Percentiles rank a stretch among this genome's conserved stretches.
Conservation (phyloP, 2,888 invertebrate species). For the Cryptocheilus praepositus region DNA sequence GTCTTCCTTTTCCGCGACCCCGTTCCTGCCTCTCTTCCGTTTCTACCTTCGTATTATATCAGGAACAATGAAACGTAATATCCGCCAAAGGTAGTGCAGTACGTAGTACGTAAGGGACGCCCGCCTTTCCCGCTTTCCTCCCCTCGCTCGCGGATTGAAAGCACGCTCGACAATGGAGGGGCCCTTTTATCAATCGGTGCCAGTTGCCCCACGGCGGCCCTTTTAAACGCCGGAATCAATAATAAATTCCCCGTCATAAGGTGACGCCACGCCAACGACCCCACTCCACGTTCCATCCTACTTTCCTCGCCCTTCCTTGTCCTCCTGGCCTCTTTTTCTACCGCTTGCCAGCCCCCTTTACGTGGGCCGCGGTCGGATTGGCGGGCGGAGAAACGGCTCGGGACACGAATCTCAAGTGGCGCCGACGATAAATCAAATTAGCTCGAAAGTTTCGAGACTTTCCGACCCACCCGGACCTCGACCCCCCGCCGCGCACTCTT, state of each 20-base stretch:
- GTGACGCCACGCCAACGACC: conserved; percentile 22
- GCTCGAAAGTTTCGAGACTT: conserved; percentile 64
- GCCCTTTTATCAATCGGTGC: conserved; percentile 55
- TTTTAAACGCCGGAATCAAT: conserved; percentile 49
- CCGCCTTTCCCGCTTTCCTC: not conserved
- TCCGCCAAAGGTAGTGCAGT: conserved; percentile 28
- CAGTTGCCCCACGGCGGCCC: conserved; percentile 35
- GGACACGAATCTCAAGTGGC: conserved; percentile 63
- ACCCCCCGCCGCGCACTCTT: conserved; percentile 1
- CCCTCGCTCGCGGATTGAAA: conserved; percentile 34
- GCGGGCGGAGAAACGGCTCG: conserved; percentile 32
- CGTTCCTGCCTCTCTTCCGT: conserved; percentile 19
- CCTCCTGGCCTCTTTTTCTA: conserved; percentile 12
- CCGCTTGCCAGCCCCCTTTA: not conserved
- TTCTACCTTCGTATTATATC: conserved; percentile 42
- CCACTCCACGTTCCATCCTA: conserved; percentile 6
- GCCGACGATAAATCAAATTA: conserved; percentile 70
- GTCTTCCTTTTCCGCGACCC: conserved; percentile 10
- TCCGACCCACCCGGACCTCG: conserved; percentile 34
- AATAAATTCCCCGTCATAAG: conserved; percentile 53
- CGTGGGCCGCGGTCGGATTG: not conserved
- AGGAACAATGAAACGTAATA: conserved; percentile 55
- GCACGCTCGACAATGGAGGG: conserved; percentile 30
- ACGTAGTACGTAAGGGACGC: not conserved
- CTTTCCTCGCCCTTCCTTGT: not conserved